Evolutionary conservation across 1,140 invertebrate species (phyloP), one percentile per base, ranked within the genome.

Genomic region (Triops longicaudatus): DNA sequence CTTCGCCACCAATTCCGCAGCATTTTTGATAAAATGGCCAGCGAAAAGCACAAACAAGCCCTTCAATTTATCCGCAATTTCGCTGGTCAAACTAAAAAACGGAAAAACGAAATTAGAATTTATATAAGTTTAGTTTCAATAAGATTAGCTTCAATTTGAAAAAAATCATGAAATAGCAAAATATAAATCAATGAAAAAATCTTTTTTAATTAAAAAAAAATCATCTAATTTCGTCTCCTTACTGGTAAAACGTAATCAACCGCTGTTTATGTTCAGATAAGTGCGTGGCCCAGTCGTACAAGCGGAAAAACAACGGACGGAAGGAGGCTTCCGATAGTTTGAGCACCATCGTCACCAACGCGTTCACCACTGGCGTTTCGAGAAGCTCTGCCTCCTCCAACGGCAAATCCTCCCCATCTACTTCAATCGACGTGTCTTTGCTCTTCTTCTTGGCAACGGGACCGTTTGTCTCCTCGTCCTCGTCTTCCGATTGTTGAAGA

Each of bases 31-130:
- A 79, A 97, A 91, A 81, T 93, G 90, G 6, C 90, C 91, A 73
- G 94, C 94, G 83, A 98, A 97, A 28, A 95, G 84, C 1, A 94
- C 90, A 83, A 98, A 98, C 0, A 98, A 85, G 27, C 92, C 92
- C 83, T 95, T 94, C 10, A 98, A 83, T 74, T 89, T 89, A 73
- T 93, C 90, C 0, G 94, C 93, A 76, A 97, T 89, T 27, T 88
- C 89, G 75, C 87, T 88, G 72, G 91, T 91, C 37, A 96, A 82
- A 81, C 90, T 89, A 83, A 83, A 2, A 37, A 37, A 7, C 2
- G 88, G 83, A 41, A 17, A 85, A 86, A 31, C 84, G 85, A 82
- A 82, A 77, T 42, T 72, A 44, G 27, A n/a, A n/a, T n/a, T n/a
- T n/a, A n/a, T n/a, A n/a, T n/a, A n/a, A n/a, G n/a, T n/a, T n/a